Evolutionary conservation across 2,888 invertebrate genomes (phyloP).

Genomic region (Leptothorax acervorum): DNA sequence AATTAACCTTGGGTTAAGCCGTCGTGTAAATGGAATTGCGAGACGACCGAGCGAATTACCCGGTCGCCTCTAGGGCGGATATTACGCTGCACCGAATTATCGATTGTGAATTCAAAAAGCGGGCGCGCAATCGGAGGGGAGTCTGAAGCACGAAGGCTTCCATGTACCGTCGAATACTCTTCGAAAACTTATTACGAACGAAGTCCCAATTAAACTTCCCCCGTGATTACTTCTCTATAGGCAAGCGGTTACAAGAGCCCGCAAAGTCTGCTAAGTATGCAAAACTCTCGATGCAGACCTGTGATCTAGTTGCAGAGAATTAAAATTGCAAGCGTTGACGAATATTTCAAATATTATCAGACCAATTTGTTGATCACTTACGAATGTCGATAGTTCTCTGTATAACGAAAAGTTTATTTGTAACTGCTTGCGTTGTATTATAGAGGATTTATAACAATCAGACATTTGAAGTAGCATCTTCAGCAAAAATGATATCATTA

Average conservation of each 20-base stretch:
- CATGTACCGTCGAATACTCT: constrained; percentile 49
- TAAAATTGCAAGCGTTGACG: constrained; percentile 27
- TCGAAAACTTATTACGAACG: constrained; percentile 52
- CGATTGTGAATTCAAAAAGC: constrained; percentile 57
- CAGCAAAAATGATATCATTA: not conserved
- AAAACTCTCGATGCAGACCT: constrained; percentile 3
- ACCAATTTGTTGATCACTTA: not conserved
- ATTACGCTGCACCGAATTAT: constrained; percentile 56
- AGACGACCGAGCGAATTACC: constrained; percentile 55
- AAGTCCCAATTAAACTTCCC: constrained; percentile 55
- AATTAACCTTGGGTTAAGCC: constrained; percentile 53
- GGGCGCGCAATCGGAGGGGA: constrained; percentile 51
- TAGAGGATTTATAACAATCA: not conserved
- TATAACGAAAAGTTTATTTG: not conserved
- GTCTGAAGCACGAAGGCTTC: constrained; percentile 28
- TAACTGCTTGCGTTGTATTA: not conserved
- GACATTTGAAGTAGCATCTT: not conserved
- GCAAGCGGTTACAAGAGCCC: constrained; percentile 38
- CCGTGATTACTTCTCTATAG: constrained; percentile 47
- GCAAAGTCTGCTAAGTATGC: constrained; percentile 42
- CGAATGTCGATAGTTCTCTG: not conserved
- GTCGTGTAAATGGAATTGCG: constrained; percentile 55
- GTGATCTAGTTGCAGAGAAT: constrained; percentile 9
- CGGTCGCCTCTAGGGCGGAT: constrained; percentile 53
- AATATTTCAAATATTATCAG: constrained; percentile 17